Base-by-base conservation (phyloP, 2,113 vertebrate genomes). In the Centropristis striata region DNA sequence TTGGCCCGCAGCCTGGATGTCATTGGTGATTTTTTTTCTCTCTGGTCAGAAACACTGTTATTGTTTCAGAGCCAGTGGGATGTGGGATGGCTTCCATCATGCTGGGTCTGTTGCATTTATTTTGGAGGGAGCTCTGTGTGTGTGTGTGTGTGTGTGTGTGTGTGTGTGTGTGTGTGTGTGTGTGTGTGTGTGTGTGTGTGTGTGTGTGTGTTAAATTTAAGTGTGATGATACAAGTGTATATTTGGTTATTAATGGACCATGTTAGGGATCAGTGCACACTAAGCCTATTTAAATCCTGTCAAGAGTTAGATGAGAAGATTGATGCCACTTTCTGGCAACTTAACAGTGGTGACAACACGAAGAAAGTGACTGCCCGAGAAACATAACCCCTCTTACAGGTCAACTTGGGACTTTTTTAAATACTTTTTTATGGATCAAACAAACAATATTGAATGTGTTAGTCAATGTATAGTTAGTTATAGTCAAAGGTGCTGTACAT, bases 1-100 rank as follows among this genome's bases (percentile, higher is more conserved):
- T 81, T 85, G 78, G 81, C 84, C 60, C 78, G 57, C 53, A 83
- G 82, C 84, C 66, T 79, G 68, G 80, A 72, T 85, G 77, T 70
- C 67, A 83, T 69, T 15, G 41, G 70, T 66, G 57, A 70, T 78
- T 80, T 83, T 83, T n/a, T 82, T 64, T 46, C 36, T 77, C 41
- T 18, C 60, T 75, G 58, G 66, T 67, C 61, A 72, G 61, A 80
- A 72, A 53, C 50, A 55, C 20, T 57, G 61, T 77, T 37, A 70
- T 74, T 84, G 50, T 79, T 71, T 80, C 27, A 53, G 60, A 54
- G 57, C 50, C 28, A 70, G 44, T 44, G 53, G 55, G 67, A 58
- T 60, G 12, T 55, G n/a, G 61, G 75, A 47, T 49, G 25, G 23
- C 23, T 78, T 86, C 54, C 70, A 83, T 80, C 49, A 23, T 50